phyloP scores from a whole-genome alignment of 2,797 vertebrate species.

The Emydoidea blandingii region DNA sequence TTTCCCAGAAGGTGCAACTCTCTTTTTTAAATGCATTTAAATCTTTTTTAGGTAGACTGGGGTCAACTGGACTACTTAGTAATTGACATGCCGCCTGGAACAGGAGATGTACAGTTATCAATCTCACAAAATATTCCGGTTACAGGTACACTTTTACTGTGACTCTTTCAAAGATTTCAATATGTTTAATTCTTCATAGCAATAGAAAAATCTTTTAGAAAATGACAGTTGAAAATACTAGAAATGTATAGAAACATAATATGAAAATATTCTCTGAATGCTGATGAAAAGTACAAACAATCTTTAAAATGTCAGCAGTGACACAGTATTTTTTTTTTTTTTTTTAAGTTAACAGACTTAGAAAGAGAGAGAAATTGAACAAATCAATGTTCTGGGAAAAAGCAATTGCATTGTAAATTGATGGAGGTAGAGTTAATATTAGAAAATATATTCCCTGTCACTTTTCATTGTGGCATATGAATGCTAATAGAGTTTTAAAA shows the following conservation, averaged over 20 bases:
- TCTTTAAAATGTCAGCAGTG: neutral
- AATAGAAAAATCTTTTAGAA: conserved; percentile 1
- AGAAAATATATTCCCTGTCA: neutral
- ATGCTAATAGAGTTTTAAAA: neutral
- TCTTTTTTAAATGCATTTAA: neutral
- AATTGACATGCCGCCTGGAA: conserved; percentile 97
- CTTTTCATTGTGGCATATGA: neutral
- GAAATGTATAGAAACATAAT: neutral
- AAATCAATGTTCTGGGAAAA: neutral
- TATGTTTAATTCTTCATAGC: neutral
- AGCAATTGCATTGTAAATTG: neutral
- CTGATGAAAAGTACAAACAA: neutral
- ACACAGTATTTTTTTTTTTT: neutral
- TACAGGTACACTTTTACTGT: conserved; percentile 83
- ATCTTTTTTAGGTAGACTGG: conserved; percentile 92
- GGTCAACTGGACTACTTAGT: conserved; percentile 93
- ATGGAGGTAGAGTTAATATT: neutral
- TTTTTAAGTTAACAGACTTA: neutral
- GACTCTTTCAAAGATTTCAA: neutral
- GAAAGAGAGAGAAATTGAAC: neutral
- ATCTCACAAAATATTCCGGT: conserved; percentile 94
- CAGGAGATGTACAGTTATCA: conserved; percentile 96
- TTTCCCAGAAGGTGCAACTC: neutral
- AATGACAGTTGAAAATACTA: neutral
- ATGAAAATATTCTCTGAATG: neutral